Evolutionary conservation across 2,113 vertebrate genomes (phyloP), one percentile per base, ranked within the genome.

Genomic region (Ameiurus melas): DNA sequence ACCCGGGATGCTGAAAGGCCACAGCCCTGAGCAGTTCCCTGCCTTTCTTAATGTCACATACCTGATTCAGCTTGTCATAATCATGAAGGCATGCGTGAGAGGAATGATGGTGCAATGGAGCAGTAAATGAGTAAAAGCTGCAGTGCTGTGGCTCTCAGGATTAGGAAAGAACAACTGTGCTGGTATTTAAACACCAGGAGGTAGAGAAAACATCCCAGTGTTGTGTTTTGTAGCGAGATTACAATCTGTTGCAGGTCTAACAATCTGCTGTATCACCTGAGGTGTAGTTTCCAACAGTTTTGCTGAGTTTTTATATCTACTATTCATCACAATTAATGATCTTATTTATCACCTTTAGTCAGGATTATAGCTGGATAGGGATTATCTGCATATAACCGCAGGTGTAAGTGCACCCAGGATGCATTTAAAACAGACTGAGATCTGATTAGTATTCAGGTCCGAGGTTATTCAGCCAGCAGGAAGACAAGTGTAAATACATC

Each of bases 341-440:
- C 57, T 33, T 43, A 62, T 83, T 62, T 62, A 83, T 83, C 80
- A 83, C 20, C 80, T 62, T 83, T 60, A 83, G 33, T 62, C 58
- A 83, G 57, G 57, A 43, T 83, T 62, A 25, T 13, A 39, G 80
- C 20, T 83, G 58, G 13, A 43, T 14, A 83, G 80, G 20, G 33
- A 83, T 83, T 62, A 83, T 83, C 57, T 83, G 80, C 33, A 83
- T 62, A 62, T 39, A 43, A 83, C 62, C 62, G 80, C 55, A 82
- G 57, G 55, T 62, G 9, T 4, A 27, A 39, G 10, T 62, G 80
- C 80, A 83, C 80, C 80, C 80, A 43, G 20, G 57, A 83, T 83
- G 80, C 80, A 62, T 83, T 83, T 83, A 7, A 83, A 83, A 62
- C 57, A 62, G 33, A 39, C 1, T 27, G n/a, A 83, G 33, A 62